phyloP scores from a whole-genome alignment of 2,113 vertebrate species.

The Syrrhaptes paradoxus region DNA sequence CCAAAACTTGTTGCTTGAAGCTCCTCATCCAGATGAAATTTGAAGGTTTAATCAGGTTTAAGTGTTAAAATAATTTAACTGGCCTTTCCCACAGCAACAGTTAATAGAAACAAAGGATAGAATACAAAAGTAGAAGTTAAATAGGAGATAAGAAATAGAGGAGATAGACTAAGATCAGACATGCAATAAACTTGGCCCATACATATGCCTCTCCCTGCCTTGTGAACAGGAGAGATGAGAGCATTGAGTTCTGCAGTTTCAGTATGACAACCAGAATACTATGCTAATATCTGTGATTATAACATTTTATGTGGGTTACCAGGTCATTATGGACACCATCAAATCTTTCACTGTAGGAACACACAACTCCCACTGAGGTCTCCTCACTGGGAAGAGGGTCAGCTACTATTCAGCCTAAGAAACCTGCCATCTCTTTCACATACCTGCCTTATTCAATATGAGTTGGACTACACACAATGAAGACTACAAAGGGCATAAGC shows the following conservation, averaged over 20 bases:
- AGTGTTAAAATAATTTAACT: not conserved
- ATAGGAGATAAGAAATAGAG: not conserved
- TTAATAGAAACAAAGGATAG: not conserved
- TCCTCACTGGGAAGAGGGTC: not conserved
- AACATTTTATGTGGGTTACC: not conserved
- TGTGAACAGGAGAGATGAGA: not conserved
- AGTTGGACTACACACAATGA: not conserved
- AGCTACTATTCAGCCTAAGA: not conserved
- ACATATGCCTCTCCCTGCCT: not conserved
- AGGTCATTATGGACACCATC: not conserved
- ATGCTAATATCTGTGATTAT: not conserved
- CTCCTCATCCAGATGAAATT: not conserved
- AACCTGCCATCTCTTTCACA: not conserved
- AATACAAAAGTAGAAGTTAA: not conserved
- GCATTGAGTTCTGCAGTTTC: not conserved
- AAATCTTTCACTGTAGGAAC: not conserved
- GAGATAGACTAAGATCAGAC: not conserved
- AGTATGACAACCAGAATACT: not conserved
- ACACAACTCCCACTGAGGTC: not conserved
- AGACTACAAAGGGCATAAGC: not conserved
- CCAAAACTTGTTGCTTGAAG: not conserved
- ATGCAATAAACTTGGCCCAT: not conserved
- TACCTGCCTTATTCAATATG: not conserved
- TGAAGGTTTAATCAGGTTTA: not conserved
- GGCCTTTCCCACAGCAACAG: not conserved